Percentiles rank a stretch among this genome's conserved stretches.
These are phyloP conservation scores for Otus sunia DNA, from an alignment of 2,113 vertebrate species.

Conservation along the genomic window DNA sequence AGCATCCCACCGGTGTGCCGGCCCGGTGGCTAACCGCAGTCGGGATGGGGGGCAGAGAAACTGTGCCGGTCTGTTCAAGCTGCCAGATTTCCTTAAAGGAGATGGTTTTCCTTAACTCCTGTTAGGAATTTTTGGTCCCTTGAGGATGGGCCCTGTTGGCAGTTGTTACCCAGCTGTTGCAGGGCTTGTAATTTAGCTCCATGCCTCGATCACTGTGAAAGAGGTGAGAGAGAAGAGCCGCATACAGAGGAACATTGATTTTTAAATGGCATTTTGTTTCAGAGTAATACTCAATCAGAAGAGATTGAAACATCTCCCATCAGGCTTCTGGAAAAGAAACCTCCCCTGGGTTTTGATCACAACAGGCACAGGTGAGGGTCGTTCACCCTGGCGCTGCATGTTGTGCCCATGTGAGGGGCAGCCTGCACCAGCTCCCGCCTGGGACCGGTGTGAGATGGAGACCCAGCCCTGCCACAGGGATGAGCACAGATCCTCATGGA, in stretches of 20 bases:
- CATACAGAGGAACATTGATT: background rate
- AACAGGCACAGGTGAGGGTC: rapidly evolving
- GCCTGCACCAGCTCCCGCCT: background rate
- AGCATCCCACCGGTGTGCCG: rapidly evolving
- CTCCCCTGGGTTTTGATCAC: background rate
- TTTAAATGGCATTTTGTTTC: background rate
- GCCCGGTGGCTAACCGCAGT: rapidly evolving
- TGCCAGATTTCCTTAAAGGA: background rate
- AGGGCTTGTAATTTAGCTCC: background rate
- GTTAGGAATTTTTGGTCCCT: background rate
- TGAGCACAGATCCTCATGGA: background rate
- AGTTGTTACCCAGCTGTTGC: background rate
- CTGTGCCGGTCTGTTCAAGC: background rate
- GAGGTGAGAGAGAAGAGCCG: background rate
- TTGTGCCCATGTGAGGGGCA: rapidly evolving
- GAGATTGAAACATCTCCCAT: background rate
- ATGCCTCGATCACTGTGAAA: background rate
- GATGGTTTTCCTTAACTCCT: background rate
- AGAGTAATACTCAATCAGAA: background rate
- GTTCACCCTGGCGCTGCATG: rapidly evolving
- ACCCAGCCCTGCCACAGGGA: background rate
- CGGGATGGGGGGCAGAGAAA: background rate
- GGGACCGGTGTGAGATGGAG: background rate
- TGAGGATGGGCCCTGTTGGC: rapidly evolving
- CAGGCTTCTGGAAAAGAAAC: background rate